Evolutionary conservation across 1,140 invertebrate species (phyloP).

Genomic region (Musca vetustissima): DNA sequence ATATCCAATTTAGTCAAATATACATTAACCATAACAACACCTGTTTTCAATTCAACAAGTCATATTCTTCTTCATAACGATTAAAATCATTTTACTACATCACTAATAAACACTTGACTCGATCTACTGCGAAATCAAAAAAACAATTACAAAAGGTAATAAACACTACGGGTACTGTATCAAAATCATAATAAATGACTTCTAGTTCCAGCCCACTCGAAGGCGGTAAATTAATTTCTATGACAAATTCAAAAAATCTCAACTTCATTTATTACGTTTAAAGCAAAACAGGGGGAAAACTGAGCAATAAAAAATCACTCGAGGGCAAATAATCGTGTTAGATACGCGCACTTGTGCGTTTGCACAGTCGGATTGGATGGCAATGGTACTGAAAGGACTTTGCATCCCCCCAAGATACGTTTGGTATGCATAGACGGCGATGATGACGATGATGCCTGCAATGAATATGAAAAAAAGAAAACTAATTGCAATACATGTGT

Average conservation of each 20-base stretch:
- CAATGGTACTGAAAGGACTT: neutral
- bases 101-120: no score
- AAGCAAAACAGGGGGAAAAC: neutral
- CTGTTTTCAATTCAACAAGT: no score
- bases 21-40: no score
- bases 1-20: no score
- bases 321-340: constrained; percentile 4
- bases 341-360: constrained; percentile 7
- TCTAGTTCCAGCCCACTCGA: neutral
- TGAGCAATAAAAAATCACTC: constrained; percentile 9
- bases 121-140: neutral
- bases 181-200: no score
- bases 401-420: neutral
- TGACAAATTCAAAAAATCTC: neutral
- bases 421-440: no score
- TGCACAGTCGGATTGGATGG: neutral
- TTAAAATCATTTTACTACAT: no score
- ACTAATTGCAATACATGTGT: neutral
- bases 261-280: no score
- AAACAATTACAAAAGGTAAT: neutral
- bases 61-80: no score
- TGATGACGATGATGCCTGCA: neutral
- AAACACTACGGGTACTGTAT: no score
- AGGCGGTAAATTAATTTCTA: neutral
- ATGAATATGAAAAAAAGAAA: constrained; percentile 8